Conservation (phyloP, 2,888 invertebrate genomes). For the Dorcus hopei region DNA sequence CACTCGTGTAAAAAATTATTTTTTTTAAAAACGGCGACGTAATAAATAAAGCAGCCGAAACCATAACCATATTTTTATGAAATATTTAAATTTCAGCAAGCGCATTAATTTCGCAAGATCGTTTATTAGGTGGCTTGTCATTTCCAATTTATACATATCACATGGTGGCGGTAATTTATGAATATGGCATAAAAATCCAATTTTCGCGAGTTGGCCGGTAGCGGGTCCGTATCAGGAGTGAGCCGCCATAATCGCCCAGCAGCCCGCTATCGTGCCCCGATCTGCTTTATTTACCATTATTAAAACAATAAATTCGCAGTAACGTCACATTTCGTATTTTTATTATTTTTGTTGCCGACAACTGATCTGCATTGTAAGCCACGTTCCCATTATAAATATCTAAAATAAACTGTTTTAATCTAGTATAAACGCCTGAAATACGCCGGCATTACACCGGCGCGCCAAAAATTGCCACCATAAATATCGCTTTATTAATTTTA, state of each 20-base stretch:
- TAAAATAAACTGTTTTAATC: slow-evolving; percentile 54
- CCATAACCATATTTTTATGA: slow-evolving; percentile 29
- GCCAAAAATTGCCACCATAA: slow-evolving; percentile 51
- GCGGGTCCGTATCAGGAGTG: slow-evolving; percentile 6
- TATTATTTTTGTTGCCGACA: slow-evolving; percentile 48
- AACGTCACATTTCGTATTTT: slow-evolving; percentile 51
- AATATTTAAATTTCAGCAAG: slow-evolving; percentile 33
- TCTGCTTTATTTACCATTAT: slow-evolving; percentile 53
- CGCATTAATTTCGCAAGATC: slow-evolving; percentile 33
- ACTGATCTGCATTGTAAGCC: slow-evolving; percentile 51
- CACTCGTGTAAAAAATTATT: too few relatives aligned
- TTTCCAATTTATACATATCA: slow-evolving; percentile 39
- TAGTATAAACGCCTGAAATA: slow-evolving; percentile 50
- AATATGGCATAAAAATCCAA: slow-evolving; percentile 48
- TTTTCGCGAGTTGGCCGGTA: slow-evolving; percentile 35
- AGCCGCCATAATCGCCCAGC: slow-evolving; percentile 34
- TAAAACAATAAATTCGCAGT: slow-evolving; percentile 52
- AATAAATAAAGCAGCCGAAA: slow-evolving; percentile 17
- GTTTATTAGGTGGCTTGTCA: slow-evolving; percentile 34
- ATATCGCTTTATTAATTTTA: slow-evolving; percentile 52
- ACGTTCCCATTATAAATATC: slow-evolving; percentile 51
- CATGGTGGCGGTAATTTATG: slow-evolving; percentile 40
- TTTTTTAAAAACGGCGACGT: not conserved
- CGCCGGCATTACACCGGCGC: slow-evolving; percentile 43
- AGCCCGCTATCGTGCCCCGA: slow-evolving; percentile 38